Percentiles rank a stretch among this genome's conserved stretches.
Conservation (phyloP, 2,797 vertebrate genomes). For the Phrynocephalus guinanensis region DNA sequence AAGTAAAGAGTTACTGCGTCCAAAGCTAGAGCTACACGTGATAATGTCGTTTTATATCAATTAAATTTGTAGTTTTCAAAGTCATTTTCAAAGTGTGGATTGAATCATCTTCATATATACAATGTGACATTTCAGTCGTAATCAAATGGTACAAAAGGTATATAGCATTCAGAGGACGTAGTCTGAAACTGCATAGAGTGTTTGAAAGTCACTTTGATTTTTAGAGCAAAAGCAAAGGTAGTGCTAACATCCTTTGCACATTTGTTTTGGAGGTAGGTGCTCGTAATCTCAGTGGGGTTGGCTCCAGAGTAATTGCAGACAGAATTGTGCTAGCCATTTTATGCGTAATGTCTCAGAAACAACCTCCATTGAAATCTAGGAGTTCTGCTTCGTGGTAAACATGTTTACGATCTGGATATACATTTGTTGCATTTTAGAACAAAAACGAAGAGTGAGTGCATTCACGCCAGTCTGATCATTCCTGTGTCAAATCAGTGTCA, state of each 20-base stretch:
- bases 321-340: not conserved
- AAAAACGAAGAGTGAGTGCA: not conserved
- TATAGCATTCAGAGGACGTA: not conserved
- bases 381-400: not conserved
- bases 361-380: not conserved
- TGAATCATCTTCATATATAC: not conserved
- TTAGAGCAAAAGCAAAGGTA: not conserved
- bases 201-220: not conserved
- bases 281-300: not conserved
- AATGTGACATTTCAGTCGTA: not conserved
- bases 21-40: not conserved
- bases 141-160: not conserved
- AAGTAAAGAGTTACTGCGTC: not conserved
- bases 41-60: not conserved
- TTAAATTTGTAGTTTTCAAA: not conserved
- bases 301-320: not conserved
- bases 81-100: not conserved
- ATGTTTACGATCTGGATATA: not conserved
- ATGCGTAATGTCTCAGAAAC: not conserved
- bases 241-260: not conserved
- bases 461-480: not conserved
- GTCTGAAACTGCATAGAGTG: too few species aligned
- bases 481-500: slow-evolving; percentile 17
- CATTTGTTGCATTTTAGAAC: not conserved
- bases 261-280: not conserved